Base-by-base conservation (phyloP, 2,888 invertebrate species). In the Magallana nippona region DNA sequence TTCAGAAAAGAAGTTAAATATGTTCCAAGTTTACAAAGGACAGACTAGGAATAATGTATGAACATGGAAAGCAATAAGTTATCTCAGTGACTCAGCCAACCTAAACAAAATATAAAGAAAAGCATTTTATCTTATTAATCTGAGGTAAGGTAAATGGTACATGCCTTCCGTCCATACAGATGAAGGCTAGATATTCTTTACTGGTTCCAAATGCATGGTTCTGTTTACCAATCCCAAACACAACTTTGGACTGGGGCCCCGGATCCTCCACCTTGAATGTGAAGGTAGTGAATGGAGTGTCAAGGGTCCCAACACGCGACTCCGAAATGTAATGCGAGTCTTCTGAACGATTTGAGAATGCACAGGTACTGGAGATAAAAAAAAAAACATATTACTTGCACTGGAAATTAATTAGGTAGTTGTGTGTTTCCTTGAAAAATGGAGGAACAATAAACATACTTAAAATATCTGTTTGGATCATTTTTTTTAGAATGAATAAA, bases 321-420 rank as follows among this genome's bases (percentile, higher is more conserved):
- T 82, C 82, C 19, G 82, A 63, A 10, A 82, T 44, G n/a, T 82
- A 82, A 55, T 82, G 82, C n/a, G 60, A 62, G 27, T 82, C 82
- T 17, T 82, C 82, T 15, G 55, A 13, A 13, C 82, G 62, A 11
- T 63, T 82, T 10, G 63, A 63, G 22, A 82, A 82, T 19, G 62
- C 63, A 55, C 82, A 63, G n/a, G 71, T 32, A 19, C 82, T 82
- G 22, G 13, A 82, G 71, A 60, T n/a, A 10, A 22, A 57, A 55
- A 79, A 77, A 19, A 77, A 32, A 77, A 1, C 15, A 22, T 15
- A 22, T 77, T 8, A 32, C 22, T 77, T 77, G 77, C 27, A 32
- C 5, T 1, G 44, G 44, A 44, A 44, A 44, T 44, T 44, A 44
- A 44, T 44, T 44, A 0, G 8, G 44, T 5, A 44, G 44, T 44